Base-by-base conservation (phyloP, 92 coral and sea anemone species). In the Chrysogorgia sp. region DNA sequence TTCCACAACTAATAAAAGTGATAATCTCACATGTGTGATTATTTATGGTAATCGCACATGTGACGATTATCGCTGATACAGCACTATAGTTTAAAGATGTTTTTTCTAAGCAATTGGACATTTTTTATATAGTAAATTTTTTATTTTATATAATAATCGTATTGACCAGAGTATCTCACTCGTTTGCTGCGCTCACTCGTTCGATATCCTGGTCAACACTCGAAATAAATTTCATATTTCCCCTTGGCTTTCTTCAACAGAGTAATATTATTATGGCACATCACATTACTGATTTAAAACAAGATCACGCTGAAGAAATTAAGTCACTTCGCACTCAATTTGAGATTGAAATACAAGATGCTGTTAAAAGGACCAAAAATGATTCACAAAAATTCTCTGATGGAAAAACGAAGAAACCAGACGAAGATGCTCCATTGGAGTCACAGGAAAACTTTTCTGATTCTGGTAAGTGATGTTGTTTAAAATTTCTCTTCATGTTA, bases 241-340 rank as follows among this genome's bases (percentile, higher is more conserved):
- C 0, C 2, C 19, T 61, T 32, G 19, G 31, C 26, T 67, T 43
- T 21, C 32, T 9, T 9, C 34, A 13, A 72, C 79, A 72, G 79
- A 55, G 79, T 23, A 28, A 32, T 45, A 31, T 29, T 21, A 41
- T 13, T 45, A 53, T 72, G 29, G 43, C 47, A 33, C 20, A 26
- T 22, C 79, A 56, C 7, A 72, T 55, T 28, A 26, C 58, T 53
- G 79, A 72, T 34, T 40, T 72, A 14, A 72, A 31, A 34, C 79
- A 72, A 15, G 43, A 72, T 23, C 79, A 72, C 43, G 19, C 40
- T 10, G 47, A 72, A 41, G 79, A 72, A 41, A 53, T 72, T 28
- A n/a, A 49, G 52, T 53, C 79, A 14, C 58, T 58, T 72, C 58
- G 58, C 58, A 21, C 63, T 72, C 79, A 72, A 40, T 72, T 72